Base-by-base conservation (phyloP, 2,797 vertebrate species). In the Selene dorsalis region DNA sequence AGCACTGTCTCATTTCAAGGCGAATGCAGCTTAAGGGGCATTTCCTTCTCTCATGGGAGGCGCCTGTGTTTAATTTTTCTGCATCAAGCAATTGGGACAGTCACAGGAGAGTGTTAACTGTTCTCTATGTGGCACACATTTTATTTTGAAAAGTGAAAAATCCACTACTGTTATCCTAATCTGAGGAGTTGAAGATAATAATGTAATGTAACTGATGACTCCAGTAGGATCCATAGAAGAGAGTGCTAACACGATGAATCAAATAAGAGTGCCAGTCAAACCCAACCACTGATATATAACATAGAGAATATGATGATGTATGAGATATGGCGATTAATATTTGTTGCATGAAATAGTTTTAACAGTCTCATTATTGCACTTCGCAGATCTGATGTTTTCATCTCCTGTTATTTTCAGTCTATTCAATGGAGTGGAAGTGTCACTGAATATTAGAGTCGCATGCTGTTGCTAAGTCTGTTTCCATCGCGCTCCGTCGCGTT, bases 1-100 rank as follows among this genome's bases (percentile, higher is more conserved):
- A 71, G 77, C 59, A 56, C 45, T 35, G 62, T 78, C 66, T 78
- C 76, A 73, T 85, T 83, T 86, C 63, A 66, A 88, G 74, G 74
- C 67, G 73, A 83, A 86, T 68, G 68, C 65, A 72, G 82, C 84
- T 88, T 30, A 20, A 64, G 85, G 84, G 67, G 17, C 39, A 52
- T 83, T 79, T 82, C 0, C 3, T 62, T n/a, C 67, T 82, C 66
- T 77, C 69, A 47, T 8, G 16, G 67, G 62, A 69, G 52, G 50
- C 1, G 10, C 10, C 66, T 85, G 59, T 83, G 71, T 85, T 88
- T 80, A 77, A 84, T 56, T 84, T 67, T 59, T 63, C 48, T 68
- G 67, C 73, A 79, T 79, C 74, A 81, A 74, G 65, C 66, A 53
- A 24, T 72, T 62, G 52, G 57, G 65, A 77, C 47, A 35, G 32